A percentile compares a stretch with the other conserved stretches of the same genome.
Conservation (phyloP, 1,140 invertebrate species). For the Pantala flavescens region DNA sequence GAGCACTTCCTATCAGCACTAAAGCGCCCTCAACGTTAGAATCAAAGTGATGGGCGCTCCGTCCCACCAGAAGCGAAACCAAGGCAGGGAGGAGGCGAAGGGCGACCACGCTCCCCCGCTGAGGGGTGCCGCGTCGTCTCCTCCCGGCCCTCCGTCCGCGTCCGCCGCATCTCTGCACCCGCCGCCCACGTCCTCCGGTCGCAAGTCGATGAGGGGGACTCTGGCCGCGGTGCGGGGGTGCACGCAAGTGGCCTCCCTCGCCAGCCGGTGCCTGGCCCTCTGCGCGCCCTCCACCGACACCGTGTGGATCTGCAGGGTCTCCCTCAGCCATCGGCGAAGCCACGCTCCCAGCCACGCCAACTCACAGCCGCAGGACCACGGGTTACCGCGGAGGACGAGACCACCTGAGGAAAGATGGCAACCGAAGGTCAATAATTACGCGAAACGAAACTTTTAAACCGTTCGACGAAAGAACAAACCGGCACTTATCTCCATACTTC, state of each 20-base stretch:
- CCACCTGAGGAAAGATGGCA: conserved; percentile 55
- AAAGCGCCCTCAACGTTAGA: not conserved
- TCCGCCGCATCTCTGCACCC: conserved; percentile 59
- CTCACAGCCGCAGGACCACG: conserved; percentile 75
- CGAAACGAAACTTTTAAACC: not conserved
- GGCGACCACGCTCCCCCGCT: not conserved
- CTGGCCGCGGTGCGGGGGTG: conserved; percentile 46
- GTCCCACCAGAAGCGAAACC: not conserved
- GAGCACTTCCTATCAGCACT: not conserved
- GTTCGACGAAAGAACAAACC: no score
- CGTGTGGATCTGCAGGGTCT: conserved; percentile 60
- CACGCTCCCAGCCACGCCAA: conserved; percentile 80
- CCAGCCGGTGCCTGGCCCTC: conserved; percentile 34
- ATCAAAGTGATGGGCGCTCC: not conserved
- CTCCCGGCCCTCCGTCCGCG: conserved; percentile 11
- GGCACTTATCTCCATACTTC: no score
- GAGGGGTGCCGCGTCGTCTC: conserved; percentile 30
- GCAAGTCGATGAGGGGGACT: conserved; percentile 55
- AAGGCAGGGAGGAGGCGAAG: not conserved
- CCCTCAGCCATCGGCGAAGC: conserved; percentile 71
- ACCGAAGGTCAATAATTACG: not conserved
- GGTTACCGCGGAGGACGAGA: conserved; percentile 69
- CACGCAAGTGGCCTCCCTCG: conserved; percentile 49
- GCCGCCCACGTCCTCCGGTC: conserved; percentile 61
- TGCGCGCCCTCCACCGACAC: conserved; percentile 44